Base-by-base conservation (phyloP, 2,888 invertebrate genomes). In the Galeopsomyia nigrocyanea region DNA sequence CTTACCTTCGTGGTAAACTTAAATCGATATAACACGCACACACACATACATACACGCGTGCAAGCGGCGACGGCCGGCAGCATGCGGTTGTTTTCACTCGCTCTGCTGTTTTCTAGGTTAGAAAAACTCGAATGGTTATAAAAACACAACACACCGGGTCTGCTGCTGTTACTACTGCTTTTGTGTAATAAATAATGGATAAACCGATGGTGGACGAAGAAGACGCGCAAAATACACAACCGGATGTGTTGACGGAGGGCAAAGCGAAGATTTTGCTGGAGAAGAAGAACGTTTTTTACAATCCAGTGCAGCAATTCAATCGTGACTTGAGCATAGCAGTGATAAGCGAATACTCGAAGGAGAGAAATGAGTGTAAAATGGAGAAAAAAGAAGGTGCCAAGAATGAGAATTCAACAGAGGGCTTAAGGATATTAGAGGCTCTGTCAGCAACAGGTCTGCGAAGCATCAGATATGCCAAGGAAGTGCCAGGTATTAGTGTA, bases 271-370 rank as follows among this genome's bases (percentile, higher is more conserved):
- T 97, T 75, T 87, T 91, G 66, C 90, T 94, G 1, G 88, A 89
- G 57, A 87, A 88, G 1, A 92, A 93, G 50, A 92, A 93, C 83
- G 97, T 99, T 0, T 99, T 99, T 87, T 99, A 99, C 84, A 99
- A 99, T 88, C 96, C 98, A 0, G 99, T 99, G 0, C 98, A 98
- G 87, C 97, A 99, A 86, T 99, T 99, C 82, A 99, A 99, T 86
- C 90, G 99, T 77, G 99, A 99, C 88, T 88, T 99, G 63, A 95
- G 95, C 82, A 90, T 95, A 79, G 90, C 92, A 6, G 94, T 93
- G 0, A 84, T 95, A 22, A 90, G 89, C 71, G 88, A 92, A n/a
- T 94, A 92, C 82, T 88, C 90, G 9, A 87, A 89, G 78, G 88
- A 90, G 22, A 88, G 87, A 16, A 74, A 55, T 13, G 49, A 72